Conservation (phyloP, 2,797 vertebrate species). For the Cryptoblepharus egeriae region DNA sequence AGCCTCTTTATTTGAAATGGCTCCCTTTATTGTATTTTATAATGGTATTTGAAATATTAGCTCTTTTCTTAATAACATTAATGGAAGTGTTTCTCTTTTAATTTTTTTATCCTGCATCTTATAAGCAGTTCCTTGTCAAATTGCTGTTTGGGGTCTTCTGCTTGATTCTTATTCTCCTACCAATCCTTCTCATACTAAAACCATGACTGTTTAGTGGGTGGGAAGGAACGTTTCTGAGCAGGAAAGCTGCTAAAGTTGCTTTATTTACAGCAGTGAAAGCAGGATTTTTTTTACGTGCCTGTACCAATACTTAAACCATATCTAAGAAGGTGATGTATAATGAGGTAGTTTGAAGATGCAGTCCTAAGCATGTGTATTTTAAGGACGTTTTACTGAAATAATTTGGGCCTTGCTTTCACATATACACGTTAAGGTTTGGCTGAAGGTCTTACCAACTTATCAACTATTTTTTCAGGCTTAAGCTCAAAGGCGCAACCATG, state of each 20-base stretch:
- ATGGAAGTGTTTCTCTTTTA: neutral
- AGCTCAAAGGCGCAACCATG: slow-evolving; percentile 75
- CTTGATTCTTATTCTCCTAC: neutral
- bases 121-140: neutral
- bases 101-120: too few species aligned
- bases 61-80: neutral
- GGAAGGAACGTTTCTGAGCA: neutral
- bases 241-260: neutral
- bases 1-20: neutral
- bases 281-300: too few species aligned
- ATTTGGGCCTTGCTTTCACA: neutral
- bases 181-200: neutral
- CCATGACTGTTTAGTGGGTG: neutral
- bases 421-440: neutral
- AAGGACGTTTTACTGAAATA: neutral
- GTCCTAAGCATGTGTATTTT: neutral
- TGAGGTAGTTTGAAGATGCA: neutral
- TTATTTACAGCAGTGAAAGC: neutral
- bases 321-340: neutral
- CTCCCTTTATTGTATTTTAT: neutral
- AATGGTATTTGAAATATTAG: neutral
- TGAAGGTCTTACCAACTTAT: neutral
- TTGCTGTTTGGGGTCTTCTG: neutral
- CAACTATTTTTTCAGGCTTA: slow-evolving; percentile 59
- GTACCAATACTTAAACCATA: neutral